phyloP scores from a whole-genome alignment of 2,797 vertebrate genomes.

The Denticeps clupeoides region DNA sequence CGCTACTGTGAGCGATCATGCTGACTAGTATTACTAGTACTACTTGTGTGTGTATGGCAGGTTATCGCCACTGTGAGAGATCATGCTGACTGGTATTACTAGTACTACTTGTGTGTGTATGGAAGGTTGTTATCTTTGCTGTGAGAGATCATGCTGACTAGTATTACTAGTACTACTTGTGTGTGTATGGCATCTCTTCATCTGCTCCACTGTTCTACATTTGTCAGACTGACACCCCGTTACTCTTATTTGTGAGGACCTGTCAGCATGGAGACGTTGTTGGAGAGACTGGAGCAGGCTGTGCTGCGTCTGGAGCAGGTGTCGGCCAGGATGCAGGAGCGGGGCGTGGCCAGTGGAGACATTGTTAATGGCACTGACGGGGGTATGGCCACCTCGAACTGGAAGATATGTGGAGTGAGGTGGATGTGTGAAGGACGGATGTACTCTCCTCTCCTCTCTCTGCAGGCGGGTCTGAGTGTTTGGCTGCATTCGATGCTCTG shows the following conservation, averaged over 20 bases:
- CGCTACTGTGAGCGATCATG: too few relatives aligned
- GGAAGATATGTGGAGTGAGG: too few relatives aligned
- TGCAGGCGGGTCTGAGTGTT: slow-evolving; percentile 63
- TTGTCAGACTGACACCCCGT: too few relatives aligned
- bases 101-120: too few relatives aligned
- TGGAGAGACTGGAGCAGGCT: slow-evolving; percentile 81
- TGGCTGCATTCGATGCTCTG: slow-evolving; percentile 80
- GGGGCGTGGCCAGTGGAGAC: slow-evolving; percentile 51
- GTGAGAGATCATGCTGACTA: too few relatives aligned
- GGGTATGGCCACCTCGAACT: slow-evolving; percentile 45
- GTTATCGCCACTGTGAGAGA: too few relatives aligned
- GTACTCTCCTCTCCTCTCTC: background rate
- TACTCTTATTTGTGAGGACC: slow-evolving; percentile 29
- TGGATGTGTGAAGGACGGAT: background rate
- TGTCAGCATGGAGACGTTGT: slow-evolving; percentile 60
- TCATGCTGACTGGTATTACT: too few relatives aligned
- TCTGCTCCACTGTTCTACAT: background rate
- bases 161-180: too few relatives aligned
- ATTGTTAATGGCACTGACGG: slow-evolving; percentile 69
- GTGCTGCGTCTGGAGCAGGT: slow-evolving; percentile 77
- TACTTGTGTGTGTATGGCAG: too few relatives aligned
- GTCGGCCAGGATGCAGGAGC: slow-evolving; percentile 50
- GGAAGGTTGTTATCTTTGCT: too few relatives aligned
- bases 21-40: too few relatives aligned
- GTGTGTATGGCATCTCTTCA: too few relatives aligned